phyloP scores from a whole-genome alignment of 2,797 vertebrate genomes.

The Benthosema pterotum region DNA sequence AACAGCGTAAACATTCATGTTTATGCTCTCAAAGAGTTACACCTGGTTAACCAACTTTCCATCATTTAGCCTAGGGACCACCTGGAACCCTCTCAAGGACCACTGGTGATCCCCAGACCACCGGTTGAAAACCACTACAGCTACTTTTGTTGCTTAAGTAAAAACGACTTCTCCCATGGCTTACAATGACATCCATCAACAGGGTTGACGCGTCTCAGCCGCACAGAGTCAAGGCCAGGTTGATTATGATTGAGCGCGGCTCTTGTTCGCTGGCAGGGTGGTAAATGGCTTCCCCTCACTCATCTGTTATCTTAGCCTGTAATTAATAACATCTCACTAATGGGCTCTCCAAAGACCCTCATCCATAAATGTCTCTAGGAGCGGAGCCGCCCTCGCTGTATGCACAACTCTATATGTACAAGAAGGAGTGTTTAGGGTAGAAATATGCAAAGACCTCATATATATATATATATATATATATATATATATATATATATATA shows the following conservation, averaged over 20 bases:
- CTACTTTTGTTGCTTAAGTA: no score
- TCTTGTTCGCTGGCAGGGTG: conserved; percentile 31
- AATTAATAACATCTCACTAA: conserved; percentile 56
- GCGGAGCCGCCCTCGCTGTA: conserved; percentile 1
- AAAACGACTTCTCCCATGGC: no score
- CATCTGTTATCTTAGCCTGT: conserved; percentile 47
- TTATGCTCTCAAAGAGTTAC: no score
- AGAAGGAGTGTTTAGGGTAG: conserved; percentile 28
- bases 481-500: no score
- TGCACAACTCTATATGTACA: conserved; percentile 29
- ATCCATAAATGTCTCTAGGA: conserved; percentile 49
- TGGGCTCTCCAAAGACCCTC: conserved; percentile 36
- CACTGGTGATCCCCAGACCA: no score
- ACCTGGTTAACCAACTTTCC: no score
- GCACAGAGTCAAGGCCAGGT: conserved; percentile 1
- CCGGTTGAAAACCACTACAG: no score
- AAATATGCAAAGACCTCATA: conserved; percentile 23
- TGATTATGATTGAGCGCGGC: conserved; percentile 17
- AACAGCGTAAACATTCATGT: no score
- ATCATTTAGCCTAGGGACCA: no score
- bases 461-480: conserved; percentile 8
- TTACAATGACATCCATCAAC: conserved; percentile 1
- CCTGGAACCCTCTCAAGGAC: no score
- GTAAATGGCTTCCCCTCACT: conserved; percentile 37
- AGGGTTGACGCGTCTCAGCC: not conserved